Percentiles rank a stretch among this genome's conserved stretches.
Evolutionary conservation across 2,113 vertebrate species (phyloP).

Genomic region (Garra rufa): DNA sequence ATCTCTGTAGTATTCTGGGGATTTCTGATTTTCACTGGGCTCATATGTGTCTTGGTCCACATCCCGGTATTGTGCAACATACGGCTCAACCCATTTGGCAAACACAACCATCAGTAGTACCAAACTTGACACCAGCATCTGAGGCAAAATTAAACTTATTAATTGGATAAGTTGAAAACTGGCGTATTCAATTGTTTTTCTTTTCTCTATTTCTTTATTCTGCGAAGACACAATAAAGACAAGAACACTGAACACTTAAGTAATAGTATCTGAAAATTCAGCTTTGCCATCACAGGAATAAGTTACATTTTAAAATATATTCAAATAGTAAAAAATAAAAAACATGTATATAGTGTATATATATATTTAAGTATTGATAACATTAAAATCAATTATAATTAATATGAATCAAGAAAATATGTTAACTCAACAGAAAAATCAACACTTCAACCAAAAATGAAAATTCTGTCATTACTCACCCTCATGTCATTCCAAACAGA

Average conservation of each 20-base stretch:
- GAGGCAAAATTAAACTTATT: not conserved
- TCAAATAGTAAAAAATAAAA: too few relatives aligned
- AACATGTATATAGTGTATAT: too few relatives aligned
- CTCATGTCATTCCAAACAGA: too few relatives aligned
- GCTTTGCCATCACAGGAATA: not conserved
- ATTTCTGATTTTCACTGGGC: conserved; percentile 10
- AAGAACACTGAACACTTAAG: too few relatives aligned
- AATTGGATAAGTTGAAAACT: not conserved
- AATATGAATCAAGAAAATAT: not conserved
- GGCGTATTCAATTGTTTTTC: not conserved
- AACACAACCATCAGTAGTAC: conserved; percentile 61
- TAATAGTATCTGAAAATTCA: not conserved
- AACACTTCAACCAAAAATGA: too few relatives aligned
- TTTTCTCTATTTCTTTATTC: too few relatives aligned
- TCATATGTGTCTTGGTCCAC: conserved; percentile 44
- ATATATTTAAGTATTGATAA: too few relatives aligned
- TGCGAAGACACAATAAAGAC: too few relatives aligned
- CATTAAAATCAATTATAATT: too few relatives aligned
- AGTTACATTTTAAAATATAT: not conserved
- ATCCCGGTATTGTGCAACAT: conserved; percentile 48
- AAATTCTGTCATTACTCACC: too few relatives aligned
- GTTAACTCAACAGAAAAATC: too few relatives aligned
- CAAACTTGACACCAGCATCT: conserved; percentile 57
- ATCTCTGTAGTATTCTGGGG: conserved; percentile 34
- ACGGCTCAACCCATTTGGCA: conserved; percentile 49